Conservation (phyloP, 2,113 vertebrate genomes). For the Irena cyanogastra region DNA sequence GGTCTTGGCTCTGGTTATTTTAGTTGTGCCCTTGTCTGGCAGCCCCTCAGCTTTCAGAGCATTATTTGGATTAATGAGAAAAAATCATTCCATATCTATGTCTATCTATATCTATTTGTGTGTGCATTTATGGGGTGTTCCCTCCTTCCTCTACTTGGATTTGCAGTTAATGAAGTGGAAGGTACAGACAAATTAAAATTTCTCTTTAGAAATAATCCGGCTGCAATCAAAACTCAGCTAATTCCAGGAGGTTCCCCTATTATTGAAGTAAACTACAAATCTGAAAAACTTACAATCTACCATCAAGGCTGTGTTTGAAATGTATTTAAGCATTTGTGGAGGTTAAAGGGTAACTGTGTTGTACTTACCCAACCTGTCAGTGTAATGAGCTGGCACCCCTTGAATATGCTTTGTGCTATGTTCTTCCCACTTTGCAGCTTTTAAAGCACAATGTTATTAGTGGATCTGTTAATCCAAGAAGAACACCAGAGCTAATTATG, state of each 20-base stretch:
- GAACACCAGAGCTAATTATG: slow-evolving; percentile 59
- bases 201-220: background rate
- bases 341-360: slow-evolving; percentile 22
- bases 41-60: background rate
- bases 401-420: background rate
- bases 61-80: background rate
- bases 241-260: background rate
- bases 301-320: background rate
- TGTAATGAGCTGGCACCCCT: background rate
- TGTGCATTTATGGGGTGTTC: background rate
- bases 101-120: background rate
- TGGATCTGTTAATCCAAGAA: slow-evolving; percentile 60
- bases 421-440: background rate
- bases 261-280: background rate
- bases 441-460: slow-evolving; percentile 50
- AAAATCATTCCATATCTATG: no score
- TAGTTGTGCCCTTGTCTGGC: background rate
- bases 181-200: background rate
- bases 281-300: background rate
- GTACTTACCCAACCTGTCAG: slow-evolving; percentile 11
- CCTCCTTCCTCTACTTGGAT: background rate
- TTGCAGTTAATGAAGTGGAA: background rate
- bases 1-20: background rate
- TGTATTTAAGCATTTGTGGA: background rate
- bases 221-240: background rate